These are phyloP conservation scores for Myiothlypis coronata DNA, from an alignment of 2,797 vertebrate genomes.

Conservation along the genomic window DNA sequence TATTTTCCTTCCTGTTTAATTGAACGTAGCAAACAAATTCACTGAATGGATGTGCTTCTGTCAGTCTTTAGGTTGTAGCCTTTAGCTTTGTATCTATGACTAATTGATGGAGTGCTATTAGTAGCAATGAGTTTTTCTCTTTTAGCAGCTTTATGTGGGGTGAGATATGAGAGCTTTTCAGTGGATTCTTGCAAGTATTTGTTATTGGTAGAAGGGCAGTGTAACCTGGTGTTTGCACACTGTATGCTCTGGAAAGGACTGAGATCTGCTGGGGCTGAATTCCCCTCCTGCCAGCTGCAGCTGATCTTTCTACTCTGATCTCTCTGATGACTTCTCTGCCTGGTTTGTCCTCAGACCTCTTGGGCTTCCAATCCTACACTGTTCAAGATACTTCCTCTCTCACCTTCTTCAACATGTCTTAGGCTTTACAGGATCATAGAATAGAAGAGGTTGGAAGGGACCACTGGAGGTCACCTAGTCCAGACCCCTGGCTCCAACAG, in stretches of 20 bases:
- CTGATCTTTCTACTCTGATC: background rate
- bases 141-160: background rate
- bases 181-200: background rate
- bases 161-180: background rate
- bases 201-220: background rate
- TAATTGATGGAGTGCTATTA: background rate
- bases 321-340: background rate
- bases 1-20: background rate
- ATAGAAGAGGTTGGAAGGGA: background rate
- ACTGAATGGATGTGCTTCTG: background rate
- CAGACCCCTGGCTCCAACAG: background rate
- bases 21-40: background rate
- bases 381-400: background rate
- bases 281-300: background rate
- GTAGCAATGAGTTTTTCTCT: background rate
- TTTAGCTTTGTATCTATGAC: background rate
- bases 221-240: fast-evolving
- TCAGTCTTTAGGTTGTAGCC: background rate
- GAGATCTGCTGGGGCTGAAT: background rate
- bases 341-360: background rate
- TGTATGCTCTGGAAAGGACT: background rate
- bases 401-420: background rate
- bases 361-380: background rate
- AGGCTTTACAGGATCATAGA: background rate
- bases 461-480: background rate